phyloP scores from a whole-genome alignment of 2,888 invertebrate genomes.

The Gerris lacustris region DNA sequence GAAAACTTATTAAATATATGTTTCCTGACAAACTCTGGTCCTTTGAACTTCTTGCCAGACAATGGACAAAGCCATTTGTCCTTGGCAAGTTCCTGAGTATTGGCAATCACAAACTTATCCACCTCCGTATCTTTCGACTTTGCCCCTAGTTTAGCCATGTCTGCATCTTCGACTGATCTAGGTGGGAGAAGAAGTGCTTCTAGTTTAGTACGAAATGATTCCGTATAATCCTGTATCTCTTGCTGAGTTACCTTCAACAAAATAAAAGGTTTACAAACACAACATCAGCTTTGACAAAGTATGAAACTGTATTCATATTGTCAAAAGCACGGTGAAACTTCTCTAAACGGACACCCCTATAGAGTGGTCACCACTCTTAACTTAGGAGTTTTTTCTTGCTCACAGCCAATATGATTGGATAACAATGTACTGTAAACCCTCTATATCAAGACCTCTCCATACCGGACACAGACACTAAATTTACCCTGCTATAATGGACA shows the following conservation, averaged over 20 bases:
- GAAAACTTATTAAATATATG: slow-evolving; percentile 95
- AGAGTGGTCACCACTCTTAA: too few relatives aligned
- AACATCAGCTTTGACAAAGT: background rate
- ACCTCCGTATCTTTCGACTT: slow-evolving; percentile 67
- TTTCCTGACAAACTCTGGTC: slow-evolving; percentile 95
- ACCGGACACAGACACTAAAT: too few relatives aligned
- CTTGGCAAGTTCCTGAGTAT: slow-evolving; percentile 91
- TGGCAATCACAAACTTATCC: slow-evolving; percentile 88
- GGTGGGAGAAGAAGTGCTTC: slow-evolving; percentile 72
- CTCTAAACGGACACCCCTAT: too few relatives aligned
- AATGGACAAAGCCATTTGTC: slow-evolving; percentile 98
- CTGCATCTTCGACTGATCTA: slow-evolving; percentile 56
- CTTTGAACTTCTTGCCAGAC: slow-evolving; percentile 94
- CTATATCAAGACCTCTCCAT: too few relatives aligned
- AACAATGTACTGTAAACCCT: too few relatives aligned
- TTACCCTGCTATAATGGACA: too few relatives aligned
- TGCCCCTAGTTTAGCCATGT: slow-evolving; percentile 69
- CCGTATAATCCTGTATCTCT: slow-evolving; percentile 61
- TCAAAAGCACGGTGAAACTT: too few relatives aligned
- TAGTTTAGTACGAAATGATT: slow-evolving; percentile 82
- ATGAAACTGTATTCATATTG: too few relatives aligned
- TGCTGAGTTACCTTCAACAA: slow-evolving; percentile 50
- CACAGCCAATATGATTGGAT: too few relatives aligned
- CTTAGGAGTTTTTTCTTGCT: too few relatives aligned
- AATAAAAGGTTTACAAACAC: background rate